Evolutionary conservation across 2,113 vertebrate genomes (phyloP).

Genomic region (Tyto alba): DNA sequence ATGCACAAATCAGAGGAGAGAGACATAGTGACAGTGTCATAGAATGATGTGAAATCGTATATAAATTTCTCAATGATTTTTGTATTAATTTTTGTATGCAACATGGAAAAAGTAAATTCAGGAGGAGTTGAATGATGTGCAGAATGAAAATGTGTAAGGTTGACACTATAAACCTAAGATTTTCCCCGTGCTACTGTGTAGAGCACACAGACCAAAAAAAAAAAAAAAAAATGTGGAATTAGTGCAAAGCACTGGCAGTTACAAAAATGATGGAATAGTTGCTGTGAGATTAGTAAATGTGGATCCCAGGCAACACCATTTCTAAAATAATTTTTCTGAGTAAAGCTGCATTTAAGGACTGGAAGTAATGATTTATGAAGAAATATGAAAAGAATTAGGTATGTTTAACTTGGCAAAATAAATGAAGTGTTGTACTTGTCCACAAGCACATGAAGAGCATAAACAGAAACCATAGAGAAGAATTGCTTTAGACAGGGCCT

Average conservation of each 20-base stretch:
- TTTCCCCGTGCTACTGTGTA: not conserved
- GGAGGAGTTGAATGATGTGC: not conserved
- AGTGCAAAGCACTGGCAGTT: not conserved
- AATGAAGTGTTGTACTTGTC: conserved; percentile 39
- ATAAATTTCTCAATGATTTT: not conserved
- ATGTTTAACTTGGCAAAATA: conserved; percentile 31
- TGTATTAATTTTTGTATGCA: not conserved
- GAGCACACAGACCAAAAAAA: not conserved
- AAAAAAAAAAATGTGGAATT: not conserved
- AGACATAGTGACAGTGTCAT: not conserved
- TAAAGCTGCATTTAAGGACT: conserved; percentile 7
- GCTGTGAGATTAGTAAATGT: not conserved
- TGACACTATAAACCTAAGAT: not conserved
- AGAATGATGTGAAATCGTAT: not conserved
- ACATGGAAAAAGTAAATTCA: not conserved
- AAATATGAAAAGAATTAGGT: conserved; percentile 56
- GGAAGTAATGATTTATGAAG: conserved; percentile 32
- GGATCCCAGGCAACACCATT: not conserved
- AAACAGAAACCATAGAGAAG: conserved; percentile 50
- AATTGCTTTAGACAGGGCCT: conserved; percentile 59
- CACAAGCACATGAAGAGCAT: conserved; percentile 33
- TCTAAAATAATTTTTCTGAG: conserved; percentile 15
- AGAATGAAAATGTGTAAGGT: not conserved
- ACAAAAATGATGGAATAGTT: not conserved
- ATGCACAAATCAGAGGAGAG: not conserved